Evolutionary conservation across 2,113 vertebrate genomes (phyloP).

Genomic region (Epinephelus lanceolatus): DNA sequence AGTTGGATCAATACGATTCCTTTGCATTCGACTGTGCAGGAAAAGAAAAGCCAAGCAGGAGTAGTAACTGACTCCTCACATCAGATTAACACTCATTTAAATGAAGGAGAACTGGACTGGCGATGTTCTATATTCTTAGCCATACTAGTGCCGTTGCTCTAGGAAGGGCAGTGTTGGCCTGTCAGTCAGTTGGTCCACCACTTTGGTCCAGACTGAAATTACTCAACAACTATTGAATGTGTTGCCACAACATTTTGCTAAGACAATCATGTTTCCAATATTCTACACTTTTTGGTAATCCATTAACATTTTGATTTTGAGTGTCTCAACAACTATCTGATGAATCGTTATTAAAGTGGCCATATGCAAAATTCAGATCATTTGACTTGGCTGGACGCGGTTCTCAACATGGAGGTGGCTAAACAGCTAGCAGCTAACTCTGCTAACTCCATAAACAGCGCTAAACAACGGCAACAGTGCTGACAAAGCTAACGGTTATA

Average conservation of each 20-base stretch:
- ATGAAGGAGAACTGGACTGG: not conserved
- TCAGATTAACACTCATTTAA: not conserved
- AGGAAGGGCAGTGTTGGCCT: not conserved
- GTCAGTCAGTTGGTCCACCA: not conserved
- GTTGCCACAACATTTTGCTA: not conserved
- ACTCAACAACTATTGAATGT: not conserved
- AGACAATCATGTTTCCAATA: not conserved
- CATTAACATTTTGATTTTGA: not conserved
- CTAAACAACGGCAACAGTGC: too few relatives aligned
- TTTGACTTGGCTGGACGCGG: too few relatives aligned
- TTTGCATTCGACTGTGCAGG: constrained; percentile 72
- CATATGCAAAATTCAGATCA: too few relatives aligned
- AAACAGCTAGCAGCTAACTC: too few relatives aligned
- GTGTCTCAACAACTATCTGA: too few relatives aligned
- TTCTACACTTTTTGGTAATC: not conserved
- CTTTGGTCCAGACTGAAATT: not conserved
- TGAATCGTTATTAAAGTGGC: too few relatives aligned
- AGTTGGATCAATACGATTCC: constrained; percentile 47
- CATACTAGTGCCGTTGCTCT: not conserved
- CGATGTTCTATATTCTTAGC: not conserved
- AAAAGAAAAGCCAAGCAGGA: constrained; percentile 79
- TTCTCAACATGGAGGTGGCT: too few relatives aligned
- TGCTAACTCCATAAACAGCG: too few relatives aligned
- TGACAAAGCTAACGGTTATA: too few relatives aligned
- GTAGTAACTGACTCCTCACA: constrained; percentile 35